Conservation (phyloP, 2,888 invertebrate species). For the Lottia scabra region DNA sequence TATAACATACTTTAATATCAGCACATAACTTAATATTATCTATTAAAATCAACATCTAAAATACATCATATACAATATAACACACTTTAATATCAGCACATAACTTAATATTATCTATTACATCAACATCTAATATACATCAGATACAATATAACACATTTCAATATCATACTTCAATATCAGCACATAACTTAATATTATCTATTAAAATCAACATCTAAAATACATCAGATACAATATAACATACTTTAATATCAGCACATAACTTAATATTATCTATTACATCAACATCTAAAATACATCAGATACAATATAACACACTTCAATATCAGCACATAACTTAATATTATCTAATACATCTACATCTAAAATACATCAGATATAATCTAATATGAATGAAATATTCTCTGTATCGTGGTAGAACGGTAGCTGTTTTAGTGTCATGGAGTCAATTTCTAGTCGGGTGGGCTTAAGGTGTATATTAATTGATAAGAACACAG, state of each 20-base stretch:
- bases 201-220: not conserved
- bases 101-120: not conserved
- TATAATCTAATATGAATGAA: no score
- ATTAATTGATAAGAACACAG: not conserved
- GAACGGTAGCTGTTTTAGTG: no score
- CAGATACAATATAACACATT: not conserved
- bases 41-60: not conserved
- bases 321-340: no score
- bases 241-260: not conserved
- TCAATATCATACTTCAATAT: not conserved
- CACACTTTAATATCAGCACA: not conserved
- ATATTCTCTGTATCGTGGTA: no score
- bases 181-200: not conserved
- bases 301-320: no score
- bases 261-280: not conserved
- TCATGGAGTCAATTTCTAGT: no score
- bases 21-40: not conserved
- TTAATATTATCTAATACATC: no score
- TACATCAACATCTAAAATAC: not conserved
- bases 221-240: not conserved
- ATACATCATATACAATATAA: not conserved
- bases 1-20: not conserved
- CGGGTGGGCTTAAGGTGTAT: no score
- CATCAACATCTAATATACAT: not conserved
- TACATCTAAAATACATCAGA: no score